Conservation (phyloP, 2,113 vertebrate genomes). For the Lethenteron camtschaticum region DNA sequence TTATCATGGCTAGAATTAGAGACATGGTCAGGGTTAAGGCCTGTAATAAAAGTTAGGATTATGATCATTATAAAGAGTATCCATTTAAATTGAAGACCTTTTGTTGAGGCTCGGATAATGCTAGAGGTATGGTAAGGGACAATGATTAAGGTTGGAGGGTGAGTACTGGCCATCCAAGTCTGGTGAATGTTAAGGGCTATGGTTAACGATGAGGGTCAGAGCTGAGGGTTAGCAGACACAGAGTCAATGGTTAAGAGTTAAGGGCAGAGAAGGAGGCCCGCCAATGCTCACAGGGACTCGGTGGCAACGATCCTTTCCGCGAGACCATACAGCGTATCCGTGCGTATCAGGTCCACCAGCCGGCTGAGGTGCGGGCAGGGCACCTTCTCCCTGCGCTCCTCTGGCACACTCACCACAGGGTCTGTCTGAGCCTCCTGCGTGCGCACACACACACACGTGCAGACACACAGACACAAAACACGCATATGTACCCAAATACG, state of each 20-base stretch:
- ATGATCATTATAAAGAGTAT: no score
- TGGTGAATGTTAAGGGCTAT: no score
- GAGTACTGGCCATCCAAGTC: no score
- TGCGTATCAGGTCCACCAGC: conserved; percentile 52
- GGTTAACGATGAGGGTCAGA: no score
- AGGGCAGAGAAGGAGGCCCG: not conserved
- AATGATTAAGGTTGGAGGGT: no score
- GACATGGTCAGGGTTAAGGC: no score
- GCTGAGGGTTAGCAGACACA: no score
- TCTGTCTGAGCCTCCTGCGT: not conserved
- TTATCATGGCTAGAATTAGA: no score
- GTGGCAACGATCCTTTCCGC: conserved; percentile 87
- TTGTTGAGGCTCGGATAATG: no score
- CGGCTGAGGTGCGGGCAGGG: conserved; percentile 88
- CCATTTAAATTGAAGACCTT: no score
- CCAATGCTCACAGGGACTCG: conserved; percentile 66
- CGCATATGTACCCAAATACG: not conserved
- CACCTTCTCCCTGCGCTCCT: conserved; percentile 87
- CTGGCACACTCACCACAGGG: conserved; percentile 14
- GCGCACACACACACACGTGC: not conserved
- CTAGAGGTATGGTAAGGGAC: no score
- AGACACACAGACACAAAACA: conserved; percentile 2
- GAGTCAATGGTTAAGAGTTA: not conserved
- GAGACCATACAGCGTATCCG: conserved; percentile 51
- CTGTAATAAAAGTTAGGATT: no score